These are phyloP conservation scores for Lordiphosa fenestrarum DNA, from an alignment of 2,888 invertebrate species.

Conservation along the genomic window DNA sequence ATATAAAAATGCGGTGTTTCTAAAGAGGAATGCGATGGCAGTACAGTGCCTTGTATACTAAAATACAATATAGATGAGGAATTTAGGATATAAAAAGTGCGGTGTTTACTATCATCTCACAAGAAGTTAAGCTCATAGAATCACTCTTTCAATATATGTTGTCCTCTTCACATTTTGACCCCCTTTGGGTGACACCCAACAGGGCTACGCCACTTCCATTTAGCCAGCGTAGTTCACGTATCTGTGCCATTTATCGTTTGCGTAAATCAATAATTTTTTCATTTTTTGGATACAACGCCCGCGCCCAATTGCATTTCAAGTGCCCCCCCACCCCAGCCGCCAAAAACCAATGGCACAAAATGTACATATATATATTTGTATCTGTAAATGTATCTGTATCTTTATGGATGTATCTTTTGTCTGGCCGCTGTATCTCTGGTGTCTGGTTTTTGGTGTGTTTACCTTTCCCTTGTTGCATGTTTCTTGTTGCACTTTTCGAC, in stretches of 20 bases:
- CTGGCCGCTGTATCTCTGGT: constrained; percentile 1
- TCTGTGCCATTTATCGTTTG: constrained; percentile 41
- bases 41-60: too few species aligned
- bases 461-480: constrained; percentile 57
- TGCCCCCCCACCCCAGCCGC: constrained; percentile 14
- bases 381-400: constrained; percentile 13
- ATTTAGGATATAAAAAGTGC: too few species aligned
- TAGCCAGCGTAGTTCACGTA: constrained; percentile 6
- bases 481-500: constrained; percentile 46
- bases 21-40: too few species aligned
- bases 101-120: too few species aligned
- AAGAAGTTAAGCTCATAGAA: too few species aligned
- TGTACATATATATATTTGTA: constrained; percentile 13
- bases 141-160: too few species aligned
- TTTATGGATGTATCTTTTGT: constrained; percentile 31
- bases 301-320: constrained; percentile 29
- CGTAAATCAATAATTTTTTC: constrained; percentile 49
- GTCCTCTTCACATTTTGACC: not conserved
- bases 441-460: constrained; percentile 27
- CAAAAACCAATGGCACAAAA: constrained; percentile 18
- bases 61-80: too few species aligned
- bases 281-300: constrained; percentile 29
- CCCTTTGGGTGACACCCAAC: not conserved
- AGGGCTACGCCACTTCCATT: not conserved
- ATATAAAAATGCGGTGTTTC: too few species aligned